Evolutionary conservation across 2,888 invertebrate species (phyloP), one percentile per base, ranked within the genome.

Genomic region (Elegia similella): DNA sequence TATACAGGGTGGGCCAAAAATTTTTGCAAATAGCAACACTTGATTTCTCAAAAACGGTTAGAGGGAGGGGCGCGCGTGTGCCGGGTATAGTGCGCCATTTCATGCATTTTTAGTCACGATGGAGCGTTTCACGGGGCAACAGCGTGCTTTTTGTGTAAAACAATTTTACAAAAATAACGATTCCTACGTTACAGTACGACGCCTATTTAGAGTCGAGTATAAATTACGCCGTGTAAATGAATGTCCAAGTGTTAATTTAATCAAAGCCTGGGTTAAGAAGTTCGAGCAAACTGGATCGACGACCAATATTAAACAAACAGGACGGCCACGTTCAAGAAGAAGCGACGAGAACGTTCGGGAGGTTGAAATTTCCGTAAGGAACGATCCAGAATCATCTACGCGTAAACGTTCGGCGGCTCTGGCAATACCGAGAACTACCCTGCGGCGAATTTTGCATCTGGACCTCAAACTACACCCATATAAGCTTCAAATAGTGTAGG

Each of bases 121-220:
- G 30, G 30, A n/a, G 17, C 46, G 46, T 17, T 46, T 46, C 46
- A 16, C 46, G 23, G 23, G 46, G 10, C 1, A 52, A 43, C 43
- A 59, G 47, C 60, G 58, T 55, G 52, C 52, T 52, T 60, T 58
- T 56, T 60, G 55, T 56, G 55, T 58, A 38, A 54, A 57, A 58
- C 56, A 52, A 48, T 55, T 55, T 57, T 57, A 56, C 56, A 60
- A 54, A 54, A 53, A 58, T 46, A 61, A 42, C 34, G 48, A 57
- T 64, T 55, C 44, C 43, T 61, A 34, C 57, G 53, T 57, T 57
- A 57, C 56, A 48, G 55, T 57, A 57, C 43, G 57, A 54, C 59
- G 57, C 57, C 46, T 56, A 13, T 56, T 55, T 59, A 46, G 55
- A 52, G 23, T 54, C 54, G 23, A 58, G 48, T 42, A 58, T 43